Base-by-base conservation (phyloP, 2,797 vertebrate genomes). In the Channallabes apus region DNA sequence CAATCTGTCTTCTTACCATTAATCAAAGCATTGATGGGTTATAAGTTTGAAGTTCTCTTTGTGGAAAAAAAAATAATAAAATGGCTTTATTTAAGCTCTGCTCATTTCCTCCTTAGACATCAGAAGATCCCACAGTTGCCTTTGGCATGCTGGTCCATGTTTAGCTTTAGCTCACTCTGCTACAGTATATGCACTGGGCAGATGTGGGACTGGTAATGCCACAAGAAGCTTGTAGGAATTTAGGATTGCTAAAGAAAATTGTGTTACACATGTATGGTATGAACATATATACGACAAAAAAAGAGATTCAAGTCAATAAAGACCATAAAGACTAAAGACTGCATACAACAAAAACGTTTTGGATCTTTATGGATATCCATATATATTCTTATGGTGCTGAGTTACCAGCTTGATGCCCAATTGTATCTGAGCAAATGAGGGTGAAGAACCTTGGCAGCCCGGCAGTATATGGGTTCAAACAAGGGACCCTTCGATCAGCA, bases 21-120 rank as follows among this genome's bases (percentile, higher is more conserved):
- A 76, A 69, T 56, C 46, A 82, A 68, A 75, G 81, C 85, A 82
- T 78, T 82, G 46, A 83, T 73, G 79, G 58, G 58, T 82, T 86
- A 83, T 51, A 77, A 86, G 59, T 72, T 35, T 38, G 32, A 65
- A 62, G 72, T 56, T 22, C 76, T 67, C 75, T 59, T 58, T 80
- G 72, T 64, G 65, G 11, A 78, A 86, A 61, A 51, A 51, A 87
- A 67, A 89, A 88, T 88, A 0, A 38, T 86, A 81, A 87, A 88
- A 35, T 4, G 51, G 77, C 84, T 89, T 87, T 86, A 83, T 88
- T 86, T 87, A 82, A 85, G 82, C 58, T 83, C 86, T 85, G 18
- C 82, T 89, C 84, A 86, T 89, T 88, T 87, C 82, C 84, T 85
- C 76, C 75, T 59, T 59, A 64, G 58, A n/a, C 75, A 82, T 32